Evolutionary conservation across 2,113 vertebrate genomes (phyloP).

Genomic region (Himantopus leucocephalus): DNA sequence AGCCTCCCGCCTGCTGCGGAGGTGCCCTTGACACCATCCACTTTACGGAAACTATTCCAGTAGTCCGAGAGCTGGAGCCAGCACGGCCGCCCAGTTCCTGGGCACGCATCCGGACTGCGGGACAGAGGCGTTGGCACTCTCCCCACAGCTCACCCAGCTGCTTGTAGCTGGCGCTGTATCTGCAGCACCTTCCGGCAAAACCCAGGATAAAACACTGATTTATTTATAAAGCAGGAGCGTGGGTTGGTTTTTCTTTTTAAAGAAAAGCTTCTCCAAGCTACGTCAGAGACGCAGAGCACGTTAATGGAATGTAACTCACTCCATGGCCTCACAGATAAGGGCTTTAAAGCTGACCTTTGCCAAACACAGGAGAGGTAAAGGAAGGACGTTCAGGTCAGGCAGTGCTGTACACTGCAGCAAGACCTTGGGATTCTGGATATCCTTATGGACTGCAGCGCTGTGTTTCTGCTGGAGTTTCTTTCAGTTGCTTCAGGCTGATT

Average conservation of each 20-base stretch:
- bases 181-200: neutral
- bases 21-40: constrained; percentile 37
- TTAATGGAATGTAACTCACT: neutral
- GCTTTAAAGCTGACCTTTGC: neutral
- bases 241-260: neutral
- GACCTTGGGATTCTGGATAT: neutral
- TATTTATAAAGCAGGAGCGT: neutral
- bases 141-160: neutral
- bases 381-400: neutral
- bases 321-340: neutral
- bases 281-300: neutral
- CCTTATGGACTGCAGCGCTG: neutral
- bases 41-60: neutral
- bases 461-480: neutral
- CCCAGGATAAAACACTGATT: neutral
- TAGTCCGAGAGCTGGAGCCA: neutral
- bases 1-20: neutral
- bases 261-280: neutral
- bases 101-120: neutral
- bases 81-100: accelerated
- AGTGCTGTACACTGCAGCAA: neutral
- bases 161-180: neutral
- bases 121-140: neutral
- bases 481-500: neutral
- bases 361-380: neutral